phyloP scores from a whole-genome alignment of 1,140 invertebrate genomes.

The Matsumurasca onukii region DNA sequence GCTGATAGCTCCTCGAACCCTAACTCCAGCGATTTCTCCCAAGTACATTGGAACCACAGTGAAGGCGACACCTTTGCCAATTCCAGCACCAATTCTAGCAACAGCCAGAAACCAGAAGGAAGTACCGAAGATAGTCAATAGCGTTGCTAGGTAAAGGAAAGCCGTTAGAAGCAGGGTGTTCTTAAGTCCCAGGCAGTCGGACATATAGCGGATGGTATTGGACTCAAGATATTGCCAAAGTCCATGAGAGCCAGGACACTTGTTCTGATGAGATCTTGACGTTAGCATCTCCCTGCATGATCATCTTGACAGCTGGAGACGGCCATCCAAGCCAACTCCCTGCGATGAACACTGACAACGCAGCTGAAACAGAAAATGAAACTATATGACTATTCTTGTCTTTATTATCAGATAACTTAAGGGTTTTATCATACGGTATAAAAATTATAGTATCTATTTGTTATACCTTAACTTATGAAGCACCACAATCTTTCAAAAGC shows the following conservation, averaged over 20 bases:
- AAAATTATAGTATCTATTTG: too few relatives aligned
- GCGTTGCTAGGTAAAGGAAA: neutral
- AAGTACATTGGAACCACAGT: slow-evolving; percentile 82
- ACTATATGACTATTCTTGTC: neutral
- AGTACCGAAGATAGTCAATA: neutral
- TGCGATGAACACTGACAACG: slow-evolving; percentile 27
- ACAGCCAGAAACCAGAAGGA: neutral
- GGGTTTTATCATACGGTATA: too few relatives aligned
- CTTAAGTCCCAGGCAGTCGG: slow-evolving; percentile 75
- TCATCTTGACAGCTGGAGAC: slow-evolving; percentile 30
- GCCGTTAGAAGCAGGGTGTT: slow-evolving; percentile 68
- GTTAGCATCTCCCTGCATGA: slow-evolving; percentile 27
- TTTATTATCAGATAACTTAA: too few relatives aligned
- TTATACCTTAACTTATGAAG: too few relatives aligned
- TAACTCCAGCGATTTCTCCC: slow-evolving; percentile 67
- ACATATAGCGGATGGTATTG: slow-evolving; percentile 50
- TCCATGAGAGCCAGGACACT: slow-evolving; percentile 41
- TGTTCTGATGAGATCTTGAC: slow-evolving; percentile 25
- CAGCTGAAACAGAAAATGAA: slow-evolving; percentile 23
- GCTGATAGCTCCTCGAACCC: slow-evolving; percentile 52
- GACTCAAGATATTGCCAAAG: slow-evolving; percentile 41
- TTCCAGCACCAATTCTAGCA: slow-evolving; percentile 27
- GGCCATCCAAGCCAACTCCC: slow-evolving; percentile 38
- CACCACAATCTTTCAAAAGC: too few relatives aligned
- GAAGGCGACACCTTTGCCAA: slow-evolving; percentile 71